Percentiles rank a stretch among this genome's conserved stretches.
phyloP scores from a whole-genome alignment of 2,888 invertebrate species.

The Phortica okadai region DNA sequence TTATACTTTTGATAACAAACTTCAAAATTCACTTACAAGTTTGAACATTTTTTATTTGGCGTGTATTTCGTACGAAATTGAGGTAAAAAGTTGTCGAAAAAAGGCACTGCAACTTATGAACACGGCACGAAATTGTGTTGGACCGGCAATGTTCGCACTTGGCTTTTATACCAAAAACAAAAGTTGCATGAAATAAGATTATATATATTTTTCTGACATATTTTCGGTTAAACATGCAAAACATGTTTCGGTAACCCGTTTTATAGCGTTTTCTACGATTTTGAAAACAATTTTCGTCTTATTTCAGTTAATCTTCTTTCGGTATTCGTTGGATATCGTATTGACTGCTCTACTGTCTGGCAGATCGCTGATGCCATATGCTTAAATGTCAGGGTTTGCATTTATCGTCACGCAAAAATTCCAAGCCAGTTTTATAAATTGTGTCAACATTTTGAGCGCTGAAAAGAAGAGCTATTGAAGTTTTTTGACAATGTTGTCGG shows the following conservation, averaged over 20 bases:
- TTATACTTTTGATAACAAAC: too few species aligned
- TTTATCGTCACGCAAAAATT: constrained; percentile 23
- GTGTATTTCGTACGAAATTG: constrained; percentile 17
- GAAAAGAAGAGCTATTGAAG: background rate
- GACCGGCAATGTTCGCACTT: constrained; percentile 32
- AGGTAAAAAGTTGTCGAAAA: constrained; percentile 43
- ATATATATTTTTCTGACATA: constrained; percentile 37
- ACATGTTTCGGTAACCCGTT: constrained; percentile 72
- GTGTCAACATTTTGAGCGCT: constrained; percentile 48
- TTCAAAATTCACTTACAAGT: constrained; percentile 61
- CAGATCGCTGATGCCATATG: constrained; percentile 1
- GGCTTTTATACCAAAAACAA: constrained; percentile 65
- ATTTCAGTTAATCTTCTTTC: background rate
- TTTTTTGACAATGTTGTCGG: background rate
- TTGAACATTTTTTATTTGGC: constrained; percentile 60
- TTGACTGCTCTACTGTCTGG: background rate
- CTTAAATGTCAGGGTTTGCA: constrained; percentile 70
- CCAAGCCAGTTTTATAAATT: constrained; percentile 40
- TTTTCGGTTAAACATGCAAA: constrained; percentile 68
- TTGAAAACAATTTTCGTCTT: constrained; percentile 24
- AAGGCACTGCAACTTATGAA: constrained; percentile 48
- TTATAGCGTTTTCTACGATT: constrained; percentile 55
- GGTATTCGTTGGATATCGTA: background rate
- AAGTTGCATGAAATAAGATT: constrained; percentile 37
- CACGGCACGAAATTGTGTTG: constrained; percentile 52